Percentiles rank a stretch among this genome's conserved stretches.
These are phyloP conservation scores for Sepioteuthis lessoniana DNA, from an alignment of 2,888 invertebrate genomes.

Conservation along the genomic window DNA sequence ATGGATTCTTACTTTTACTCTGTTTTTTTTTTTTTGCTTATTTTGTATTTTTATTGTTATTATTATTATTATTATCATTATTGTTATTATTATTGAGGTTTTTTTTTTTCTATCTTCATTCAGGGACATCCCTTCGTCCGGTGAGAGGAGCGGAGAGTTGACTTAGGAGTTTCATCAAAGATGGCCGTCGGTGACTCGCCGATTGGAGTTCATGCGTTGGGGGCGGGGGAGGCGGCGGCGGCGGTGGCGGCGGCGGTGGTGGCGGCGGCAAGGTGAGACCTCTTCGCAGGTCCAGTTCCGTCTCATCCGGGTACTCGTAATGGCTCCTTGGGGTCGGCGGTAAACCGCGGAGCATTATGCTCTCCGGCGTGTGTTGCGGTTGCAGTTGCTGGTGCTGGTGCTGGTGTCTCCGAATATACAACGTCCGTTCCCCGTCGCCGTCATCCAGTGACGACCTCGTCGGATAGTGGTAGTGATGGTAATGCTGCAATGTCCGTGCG, in stretches of 20 bases:
- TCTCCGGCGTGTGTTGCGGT: conserved; percentile 17
- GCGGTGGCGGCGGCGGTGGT: not conserved
- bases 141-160: conserved; percentile 34
- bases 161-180: conserved; percentile 37
- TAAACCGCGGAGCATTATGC: conserved; percentile 24
- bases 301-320: conserved; percentile 36
- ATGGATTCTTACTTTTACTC: not conserved
- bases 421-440: not conserved
- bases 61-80: not conserved
- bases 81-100: not conserved
- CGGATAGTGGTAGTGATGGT: conserved; percentile 44
- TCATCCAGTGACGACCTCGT: conserved; percentile 37
- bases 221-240: not conserved
- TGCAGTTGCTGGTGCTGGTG: not conserved
- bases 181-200: conserved; percentile 42
- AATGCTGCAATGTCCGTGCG: not conserved
- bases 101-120: not conserved
- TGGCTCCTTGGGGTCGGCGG: conserved; percentile 40
- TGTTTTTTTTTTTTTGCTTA: not conserved
- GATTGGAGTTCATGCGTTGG: not conserved
- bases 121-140: not conserved
- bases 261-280: conserved; percentile 37
- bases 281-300: not conserved
- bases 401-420: conserved; percentile 35
- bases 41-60: not conserved